Evolutionary conservation across 2,888 invertebrate genomes (phyloP).

Genomic region (Trypoxylon attenuatum): DNA sequence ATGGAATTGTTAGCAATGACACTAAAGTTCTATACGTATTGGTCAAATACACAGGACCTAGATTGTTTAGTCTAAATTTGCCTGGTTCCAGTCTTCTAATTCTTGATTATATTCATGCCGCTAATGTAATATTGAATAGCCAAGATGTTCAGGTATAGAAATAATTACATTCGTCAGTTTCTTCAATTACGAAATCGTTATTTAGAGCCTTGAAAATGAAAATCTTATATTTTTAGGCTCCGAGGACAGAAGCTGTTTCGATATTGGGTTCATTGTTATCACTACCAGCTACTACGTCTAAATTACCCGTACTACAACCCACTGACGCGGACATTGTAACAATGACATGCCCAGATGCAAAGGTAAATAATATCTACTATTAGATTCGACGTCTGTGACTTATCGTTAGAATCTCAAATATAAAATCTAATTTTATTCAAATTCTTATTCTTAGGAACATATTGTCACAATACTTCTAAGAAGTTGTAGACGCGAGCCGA

Average conservation of each 20-base stretch:
- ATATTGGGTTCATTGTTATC: conserved; percentile 91
- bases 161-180: not conserved
- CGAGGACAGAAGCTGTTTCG: conserved; percentile 92
- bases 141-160: conserved; percentile 79
- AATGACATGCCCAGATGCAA: conserved; percentile 84
- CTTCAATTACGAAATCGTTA: not conserved
- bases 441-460: conserved; percentile 81
- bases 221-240: conserved; percentile 78
- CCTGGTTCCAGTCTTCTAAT: conserved; percentile 92
- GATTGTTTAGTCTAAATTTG: conserved; percentile 89
- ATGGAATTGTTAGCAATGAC: conserved; percentile 77
- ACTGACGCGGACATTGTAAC: conserved; percentile 77
- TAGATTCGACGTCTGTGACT: not conserved
- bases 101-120: conserved; percentile 92
- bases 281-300: conserved; percentile 83
- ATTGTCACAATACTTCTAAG: conserved; percentile 90
- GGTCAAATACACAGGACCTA: conserved; percentile 81
- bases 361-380: conserved; percentile 76
- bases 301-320: conserved; percentile 83
- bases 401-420: too few species aligned
- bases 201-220: not conserved
- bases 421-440: not conserved
- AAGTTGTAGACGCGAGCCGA: conserved; percentile 91
- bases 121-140: conserved; percentile 89
- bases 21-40: conserved; percentile 69